These are phyloP conservation scores for Embidobia sp. DNA, from an alignment of 2,888 invertebrate species.

Conservation along the genomic window DNA sequence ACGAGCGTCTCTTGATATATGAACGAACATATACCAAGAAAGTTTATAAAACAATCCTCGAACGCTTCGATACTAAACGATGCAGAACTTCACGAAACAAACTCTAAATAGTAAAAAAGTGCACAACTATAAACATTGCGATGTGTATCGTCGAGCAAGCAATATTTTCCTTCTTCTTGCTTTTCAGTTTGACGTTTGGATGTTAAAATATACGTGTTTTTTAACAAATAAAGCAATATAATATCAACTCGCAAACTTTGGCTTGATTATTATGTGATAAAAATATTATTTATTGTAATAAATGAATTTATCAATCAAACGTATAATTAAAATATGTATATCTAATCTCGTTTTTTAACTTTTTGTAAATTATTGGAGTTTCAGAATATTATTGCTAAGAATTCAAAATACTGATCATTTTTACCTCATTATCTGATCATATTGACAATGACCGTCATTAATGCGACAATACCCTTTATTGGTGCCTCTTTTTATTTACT, in stretches of 20 bases:
- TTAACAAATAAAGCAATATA: background rate
- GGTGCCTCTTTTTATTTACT: constrained; percentile 9
- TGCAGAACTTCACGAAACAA: constrained; percentile 35
- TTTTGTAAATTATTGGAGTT: too few species aligned
- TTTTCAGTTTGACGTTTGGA: constrained; percentile 2
- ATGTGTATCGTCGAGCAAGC: background rate
- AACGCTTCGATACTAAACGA: constrained; percentile 36
- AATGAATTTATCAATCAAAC: too few species aligned
- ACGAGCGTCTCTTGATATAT: constrained; percentile 30
- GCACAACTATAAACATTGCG: constrained; percentile 24
- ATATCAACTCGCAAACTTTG: too few species aligned
- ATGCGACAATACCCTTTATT: constrained; percentile 10
- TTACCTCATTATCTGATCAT: background rate
- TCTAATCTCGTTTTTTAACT: too few species aligned
- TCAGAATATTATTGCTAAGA: too few species aligned
- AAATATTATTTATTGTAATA: too few species aligned
- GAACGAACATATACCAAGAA: constrained; percentile 27
- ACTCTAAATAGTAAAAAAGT: constrained; percentile 36
- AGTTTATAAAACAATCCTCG: constrained; percentile 44
- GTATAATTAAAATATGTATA: too few species aligned
- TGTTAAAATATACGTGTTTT: constrained; percentile 2
- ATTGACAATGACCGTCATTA: background rate
- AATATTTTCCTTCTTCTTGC: background rate
- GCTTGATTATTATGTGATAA: too few species aligned
- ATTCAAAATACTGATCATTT: background rate